phyloP scores from a whole-genome alignment of 2,113 vertebrate species.

The Callorhinus ursinus region DNA sequence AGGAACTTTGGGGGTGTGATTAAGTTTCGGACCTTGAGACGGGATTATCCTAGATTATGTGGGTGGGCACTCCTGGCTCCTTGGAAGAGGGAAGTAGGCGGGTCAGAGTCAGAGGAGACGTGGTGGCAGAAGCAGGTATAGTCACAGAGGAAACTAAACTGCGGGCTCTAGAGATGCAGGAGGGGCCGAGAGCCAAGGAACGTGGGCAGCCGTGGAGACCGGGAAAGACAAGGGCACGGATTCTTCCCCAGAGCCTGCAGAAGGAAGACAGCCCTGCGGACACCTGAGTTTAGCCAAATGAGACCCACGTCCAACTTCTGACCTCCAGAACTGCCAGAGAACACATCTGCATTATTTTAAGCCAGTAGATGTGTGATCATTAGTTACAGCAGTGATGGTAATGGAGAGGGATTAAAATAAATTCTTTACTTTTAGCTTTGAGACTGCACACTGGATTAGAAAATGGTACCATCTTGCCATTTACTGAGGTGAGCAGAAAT shows the following conservation, averaged over 20 bases:
- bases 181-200: neutral
- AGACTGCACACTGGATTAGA: accelerated
- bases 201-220: accelerated
- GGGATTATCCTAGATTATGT: neutral
- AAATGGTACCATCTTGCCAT: neutral
- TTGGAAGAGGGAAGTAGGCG: neutral
- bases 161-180: neutral
- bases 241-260: neutral
- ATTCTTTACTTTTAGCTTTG: neutral
- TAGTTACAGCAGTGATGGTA: neutral
- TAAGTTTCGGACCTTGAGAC: neutral
- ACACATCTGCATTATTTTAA: neutral
- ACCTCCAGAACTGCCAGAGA: neutral
- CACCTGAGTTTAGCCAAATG: neutral
- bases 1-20: neutral
- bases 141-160: neutral
- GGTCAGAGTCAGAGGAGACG: neutral
- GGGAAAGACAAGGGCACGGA: neutral
- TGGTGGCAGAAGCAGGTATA: neutral
- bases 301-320: neutral
- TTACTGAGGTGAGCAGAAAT: neutral
- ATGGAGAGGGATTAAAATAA: neutral
- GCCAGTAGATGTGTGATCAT: neutral
- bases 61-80: neutral
- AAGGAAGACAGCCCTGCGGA: neutral